Conservation (phyloP, 2,113 vertebrate genomes). For the Engystomops pustulosus region DNA sequence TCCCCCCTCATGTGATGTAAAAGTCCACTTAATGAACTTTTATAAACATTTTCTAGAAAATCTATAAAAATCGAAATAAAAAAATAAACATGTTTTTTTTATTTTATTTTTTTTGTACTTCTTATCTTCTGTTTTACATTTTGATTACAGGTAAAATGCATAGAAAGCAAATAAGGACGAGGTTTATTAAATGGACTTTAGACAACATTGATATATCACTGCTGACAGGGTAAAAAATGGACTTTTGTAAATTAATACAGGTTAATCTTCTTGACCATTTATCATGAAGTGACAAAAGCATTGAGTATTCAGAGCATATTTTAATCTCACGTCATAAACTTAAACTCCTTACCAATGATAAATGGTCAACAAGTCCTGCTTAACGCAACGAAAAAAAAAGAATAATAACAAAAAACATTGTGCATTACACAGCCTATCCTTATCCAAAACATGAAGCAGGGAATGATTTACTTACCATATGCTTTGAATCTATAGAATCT, state of each 20-base stretch:
- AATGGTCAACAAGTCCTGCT: slow-evolving; percentile 34
- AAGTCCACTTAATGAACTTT: too few species aligned
- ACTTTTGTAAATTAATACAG: slow-evolving; percentile 37
- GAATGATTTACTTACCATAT: slow-evolving; percentile 16
- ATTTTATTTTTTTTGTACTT: too few species aligned
- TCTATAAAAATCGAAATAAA: too few species aligned
- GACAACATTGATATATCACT: neutral
- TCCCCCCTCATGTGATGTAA: too few species aligned
- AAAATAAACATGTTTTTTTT: too few species aligned
- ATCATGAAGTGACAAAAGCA: slow-evolving; percentile 44
- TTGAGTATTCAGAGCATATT: slow-evolving; percentile 29
- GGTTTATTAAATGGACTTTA: slow-evolving; percentile 41
- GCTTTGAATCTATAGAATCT: slow-evolving; percentile 33
- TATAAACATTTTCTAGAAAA: too few species aligned
- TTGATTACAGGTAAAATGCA: neutral
- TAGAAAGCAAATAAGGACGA: neutral
- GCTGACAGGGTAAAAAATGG: slow-evolving; percentile 26
- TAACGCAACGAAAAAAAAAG: neutral
- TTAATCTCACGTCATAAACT: slow-evolving; percentile 29
- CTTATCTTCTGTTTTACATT: neutral
- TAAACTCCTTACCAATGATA: slow-evolving; percentile 29
- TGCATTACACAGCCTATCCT: neutral
- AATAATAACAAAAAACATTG: neutral
- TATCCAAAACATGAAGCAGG: slow-evolving; percentile 21
- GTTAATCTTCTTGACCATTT: slow-evolving; percentile 44